Evolutionary conservation across 2,113 vertebrate species (phyloP).

Genomic region (Cariama cristata): DNA sequence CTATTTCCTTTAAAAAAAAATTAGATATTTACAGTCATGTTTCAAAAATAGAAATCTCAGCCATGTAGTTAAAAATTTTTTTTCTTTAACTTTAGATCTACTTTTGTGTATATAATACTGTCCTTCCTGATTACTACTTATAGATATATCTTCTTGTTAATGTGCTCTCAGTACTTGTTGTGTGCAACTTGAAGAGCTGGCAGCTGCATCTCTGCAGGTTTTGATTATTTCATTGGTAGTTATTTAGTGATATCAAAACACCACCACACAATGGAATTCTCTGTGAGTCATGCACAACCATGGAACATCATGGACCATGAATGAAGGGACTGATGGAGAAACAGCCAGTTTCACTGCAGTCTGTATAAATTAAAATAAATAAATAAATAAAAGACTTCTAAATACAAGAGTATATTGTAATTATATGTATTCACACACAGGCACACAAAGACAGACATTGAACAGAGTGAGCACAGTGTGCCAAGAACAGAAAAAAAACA

Average conservation of each 20-base stretch:
- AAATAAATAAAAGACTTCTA: constrained; percentile 55
- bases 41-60: constrained; percentile 40
- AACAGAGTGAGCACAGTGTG: constrained; percentile 81
- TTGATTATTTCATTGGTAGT: constrained; percentile 17
- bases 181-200: constrained; percentile 10
- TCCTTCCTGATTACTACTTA: background rate
- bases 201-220: constrained; percentile 12
- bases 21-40: background rate
- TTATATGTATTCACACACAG: constrained; percentile 76
- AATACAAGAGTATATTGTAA: constrained; percentile 74
- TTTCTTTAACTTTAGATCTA: background rate
- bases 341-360: constrained; percentile 86
- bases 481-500: constrained; percentile 72
- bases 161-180: background rate
- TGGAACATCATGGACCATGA: constrained; percentile 59
- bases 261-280: constrained; percentile 52
- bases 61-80: background rate
- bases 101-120: background rate
- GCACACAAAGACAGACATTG: constrained; percentile 77
- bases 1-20: constrained; percentile 12
- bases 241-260: constrained; percentile 58
- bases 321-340: constrained; percentile 76
- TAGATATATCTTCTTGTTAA: background rate
- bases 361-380: constrained; percentile 67
- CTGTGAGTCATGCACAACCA: constrained; percentile 63